Evolutionary conservation across 2,888 invertebrate genomes (phyloP).

Genomic region (Nymphalis c-album): DNA sequence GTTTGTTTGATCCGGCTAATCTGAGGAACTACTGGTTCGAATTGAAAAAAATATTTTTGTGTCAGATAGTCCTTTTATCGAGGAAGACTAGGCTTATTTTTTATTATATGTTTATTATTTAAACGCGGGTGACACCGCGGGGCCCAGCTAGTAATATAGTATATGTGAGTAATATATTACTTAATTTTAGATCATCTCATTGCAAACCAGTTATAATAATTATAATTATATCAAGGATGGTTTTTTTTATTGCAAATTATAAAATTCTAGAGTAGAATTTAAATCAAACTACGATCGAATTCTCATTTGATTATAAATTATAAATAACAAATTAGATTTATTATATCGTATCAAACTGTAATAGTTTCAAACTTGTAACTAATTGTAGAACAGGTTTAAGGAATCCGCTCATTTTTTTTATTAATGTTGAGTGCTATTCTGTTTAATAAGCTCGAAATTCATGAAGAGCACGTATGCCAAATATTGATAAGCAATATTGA

Average conservation of each 20-base stretch:
- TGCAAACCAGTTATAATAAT: background rate
- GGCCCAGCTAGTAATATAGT: too few species aligned
- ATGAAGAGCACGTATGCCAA: too few species aligned
- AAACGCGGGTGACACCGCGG: too few species aligned
- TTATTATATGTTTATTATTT: too few species aligned
- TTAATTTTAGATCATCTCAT: too few species aligned
- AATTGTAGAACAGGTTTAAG: slow-evolving; percentile 31
- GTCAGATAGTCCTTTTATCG: too few species aligned
- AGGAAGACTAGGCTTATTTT: too few species aligned
- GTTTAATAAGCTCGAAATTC: background rate
- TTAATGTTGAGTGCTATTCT: slow-evolving; percentile 11
- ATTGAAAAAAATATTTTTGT: too few species aligned
- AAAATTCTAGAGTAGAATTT: background rate
- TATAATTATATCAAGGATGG: background rate
- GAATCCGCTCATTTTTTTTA: slow-evolving; percentile 31
- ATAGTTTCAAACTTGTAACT: slow-evolving; percentile 18
- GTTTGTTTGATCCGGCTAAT: too few species aligned
- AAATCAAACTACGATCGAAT: background rate
- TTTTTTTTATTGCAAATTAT: slow-evolving; percentile 2
- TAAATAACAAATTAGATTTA: slow-evolving; percentile 2
- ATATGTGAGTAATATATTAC: too few species aligned
- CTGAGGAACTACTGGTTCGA: too few species aligned
- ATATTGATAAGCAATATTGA: too few species aligned
- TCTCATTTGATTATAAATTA: slow-evolving; percentile 1
- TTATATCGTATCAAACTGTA: slow-evolving; percentile 1